These are phyloP conservation scores for Tangara arthus DNA, from an alignment of 2,797 vertebrate genomes.

Conservation along the genomic window DNA sequence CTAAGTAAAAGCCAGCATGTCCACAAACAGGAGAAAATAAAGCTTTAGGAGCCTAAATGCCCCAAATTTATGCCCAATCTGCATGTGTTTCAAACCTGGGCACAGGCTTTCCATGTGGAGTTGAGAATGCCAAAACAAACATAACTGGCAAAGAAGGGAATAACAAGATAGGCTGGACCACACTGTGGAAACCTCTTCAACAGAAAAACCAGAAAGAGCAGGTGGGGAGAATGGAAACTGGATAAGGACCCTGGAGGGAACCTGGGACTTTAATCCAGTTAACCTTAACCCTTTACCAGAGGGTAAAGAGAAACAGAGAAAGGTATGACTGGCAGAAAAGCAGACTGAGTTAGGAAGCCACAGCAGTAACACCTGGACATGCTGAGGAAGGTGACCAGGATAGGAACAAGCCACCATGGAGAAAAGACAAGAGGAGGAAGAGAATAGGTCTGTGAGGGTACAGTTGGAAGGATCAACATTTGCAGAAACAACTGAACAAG, in stretches of 20 bases:
- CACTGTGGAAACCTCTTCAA: rapidly evolving
- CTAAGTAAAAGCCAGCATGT: background rate
- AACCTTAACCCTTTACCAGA: too few species aligned
- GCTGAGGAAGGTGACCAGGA: background rate
- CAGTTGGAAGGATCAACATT: background rate
- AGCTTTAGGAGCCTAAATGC: background rate
- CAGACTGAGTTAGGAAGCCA: background rate
- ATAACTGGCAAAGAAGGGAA: background rate
- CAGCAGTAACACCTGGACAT: background rate
- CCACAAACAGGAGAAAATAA: background rate
- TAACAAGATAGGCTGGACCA: background rate
- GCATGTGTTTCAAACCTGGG: background rate
- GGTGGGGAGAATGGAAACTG: background rate
- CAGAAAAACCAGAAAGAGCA: background rate
- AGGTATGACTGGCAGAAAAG: background rate
- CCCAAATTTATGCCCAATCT: background rate
- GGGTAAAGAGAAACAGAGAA: background rate
- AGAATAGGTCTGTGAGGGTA: background rate
- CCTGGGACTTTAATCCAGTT: background rate
- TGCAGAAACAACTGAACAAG: background rate
- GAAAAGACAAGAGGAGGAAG: background rate
- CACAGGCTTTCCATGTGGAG: background rate
- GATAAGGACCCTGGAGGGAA: background rate
- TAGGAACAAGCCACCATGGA: background rate
- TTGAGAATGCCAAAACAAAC: background rate